These are phyloP conservation scores for Nasonia longicornis DNA, from an alignment of 1,140 invertebrate species.

Conservation along the genomic window DNA sequence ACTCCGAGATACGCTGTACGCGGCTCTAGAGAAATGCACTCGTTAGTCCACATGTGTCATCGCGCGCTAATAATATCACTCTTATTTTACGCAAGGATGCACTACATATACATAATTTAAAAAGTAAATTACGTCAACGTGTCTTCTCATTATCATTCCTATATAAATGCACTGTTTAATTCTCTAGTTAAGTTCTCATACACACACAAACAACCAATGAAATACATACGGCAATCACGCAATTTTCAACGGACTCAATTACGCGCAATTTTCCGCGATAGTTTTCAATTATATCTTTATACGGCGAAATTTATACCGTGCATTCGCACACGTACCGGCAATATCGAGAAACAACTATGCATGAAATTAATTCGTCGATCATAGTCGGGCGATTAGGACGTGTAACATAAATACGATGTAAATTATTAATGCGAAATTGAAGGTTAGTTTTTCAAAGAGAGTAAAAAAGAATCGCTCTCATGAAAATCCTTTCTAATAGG, in stretches of 20 bases:
- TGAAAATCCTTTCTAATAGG: slow-evolving; percentile 31
- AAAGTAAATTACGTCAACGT: neutral
- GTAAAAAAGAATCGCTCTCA: neutral
- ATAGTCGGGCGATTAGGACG: neutral
- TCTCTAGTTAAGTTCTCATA: neutral
- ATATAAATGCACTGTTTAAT: neutral
- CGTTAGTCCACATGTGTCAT: slow-evolving; percentile 2
- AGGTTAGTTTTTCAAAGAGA: too few species aligned
- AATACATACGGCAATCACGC: neutral
- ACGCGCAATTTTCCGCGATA: neutral
- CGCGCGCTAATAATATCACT: neutral
- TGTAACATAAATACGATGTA: neutral
- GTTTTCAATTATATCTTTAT: neutral
- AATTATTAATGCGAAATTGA: neutral
- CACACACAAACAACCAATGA: neutral
- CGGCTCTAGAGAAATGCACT: neutral
- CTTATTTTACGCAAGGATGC: neutral
- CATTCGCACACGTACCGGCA: neutral
- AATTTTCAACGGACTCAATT: neutral
- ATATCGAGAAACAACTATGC: neutral
- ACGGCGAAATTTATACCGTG: neutral
- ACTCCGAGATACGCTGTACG: neutral
- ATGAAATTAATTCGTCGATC: neutral
- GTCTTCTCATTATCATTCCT: neutral
- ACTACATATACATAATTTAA: neutral